These are phyloP conservation scores for Philotrypesis tridentata DNA, from an alignment of 1,140 invertebrate genomes.

Conservation along the genomic window DNA sequence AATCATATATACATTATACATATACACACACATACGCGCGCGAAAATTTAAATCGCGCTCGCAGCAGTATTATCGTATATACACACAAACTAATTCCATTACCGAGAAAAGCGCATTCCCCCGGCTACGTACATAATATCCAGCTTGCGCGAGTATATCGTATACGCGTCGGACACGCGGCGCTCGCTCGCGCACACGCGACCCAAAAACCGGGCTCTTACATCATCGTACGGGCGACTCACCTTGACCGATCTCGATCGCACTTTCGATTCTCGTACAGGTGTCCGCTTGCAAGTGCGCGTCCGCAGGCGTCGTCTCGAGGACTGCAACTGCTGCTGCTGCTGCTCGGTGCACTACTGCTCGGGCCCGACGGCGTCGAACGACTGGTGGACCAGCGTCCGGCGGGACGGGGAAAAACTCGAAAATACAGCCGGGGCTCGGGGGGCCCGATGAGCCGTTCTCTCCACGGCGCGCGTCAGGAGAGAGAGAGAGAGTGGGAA, in stretches of 20 bases:
- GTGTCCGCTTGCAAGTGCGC: too few species aligned
- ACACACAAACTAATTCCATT: not conserved
- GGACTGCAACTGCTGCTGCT: not conserved
- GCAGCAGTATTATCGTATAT: not conserved
- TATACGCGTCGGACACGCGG: too few species aligned
- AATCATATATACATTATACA: too few species aligned
- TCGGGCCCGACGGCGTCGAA: slow-evolving; percentile 8
- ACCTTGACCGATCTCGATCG: slow-evolving; percentile 27
- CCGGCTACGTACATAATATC: too few species aligned
- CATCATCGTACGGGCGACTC: not conserved
- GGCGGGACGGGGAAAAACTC: slow-evolving; percentile 23
- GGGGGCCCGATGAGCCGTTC: not conserved
- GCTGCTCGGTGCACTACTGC: not conserved
- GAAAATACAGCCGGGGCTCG: not conserved
- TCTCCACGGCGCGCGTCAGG: not conserved
- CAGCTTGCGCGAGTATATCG: too few species aligned
- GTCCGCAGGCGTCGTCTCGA: too few species aligned
- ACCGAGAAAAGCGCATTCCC: not conserved
- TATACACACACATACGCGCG: too few species aligned
- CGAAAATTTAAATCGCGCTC: not conserved
- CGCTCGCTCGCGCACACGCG: not conserved
- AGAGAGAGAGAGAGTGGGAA: not conserved
- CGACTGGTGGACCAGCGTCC: slow-evolving; percentile 41
- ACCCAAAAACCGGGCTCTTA: slow-evolving; percentile 12
- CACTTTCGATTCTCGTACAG: slow-evolving; percentile 33